These are phyloP conservation scores for Saccostrea glomerata DNA, from an alignment of 1,140 invertebrate genomes.

Conservation along the genomic window DNA sequence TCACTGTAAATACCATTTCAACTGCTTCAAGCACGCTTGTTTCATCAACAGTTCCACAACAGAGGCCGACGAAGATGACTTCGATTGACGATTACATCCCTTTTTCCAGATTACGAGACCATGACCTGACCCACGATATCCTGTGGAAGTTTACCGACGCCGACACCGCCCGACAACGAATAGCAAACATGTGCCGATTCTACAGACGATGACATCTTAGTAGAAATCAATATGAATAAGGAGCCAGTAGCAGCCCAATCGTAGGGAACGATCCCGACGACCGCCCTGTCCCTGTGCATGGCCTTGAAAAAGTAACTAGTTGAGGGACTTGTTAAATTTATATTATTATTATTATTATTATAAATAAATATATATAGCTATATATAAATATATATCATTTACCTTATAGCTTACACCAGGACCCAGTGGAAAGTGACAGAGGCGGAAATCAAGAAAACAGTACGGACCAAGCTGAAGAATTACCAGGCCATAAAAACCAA, in stretches of 20 bases:
- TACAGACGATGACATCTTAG: slow-evolving; percentile 1
- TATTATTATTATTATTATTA: no score
- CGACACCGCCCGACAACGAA: background rate
- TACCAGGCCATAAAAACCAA: no score
- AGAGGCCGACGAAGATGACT: background rate
- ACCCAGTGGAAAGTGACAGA: no score
- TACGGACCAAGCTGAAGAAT: no score
- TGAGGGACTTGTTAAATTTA: no score
- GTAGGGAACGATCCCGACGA: background rate
- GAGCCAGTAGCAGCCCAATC: background rate
- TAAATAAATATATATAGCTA: no score
- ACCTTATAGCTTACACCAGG: no score
- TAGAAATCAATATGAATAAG: background rate
- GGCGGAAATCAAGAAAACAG: no score
- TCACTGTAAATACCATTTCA: background rate
- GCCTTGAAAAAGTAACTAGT: no score
- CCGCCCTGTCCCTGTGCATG: background rate
- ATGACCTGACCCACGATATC: background rate
- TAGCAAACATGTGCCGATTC: background rate
- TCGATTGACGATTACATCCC: slow-evolving; percentile 11
- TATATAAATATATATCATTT: no score
- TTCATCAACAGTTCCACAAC: background rate
- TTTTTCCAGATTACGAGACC: background rate
- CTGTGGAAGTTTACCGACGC: background rate
- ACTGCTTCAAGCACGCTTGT: slow-evolving; percentile 3